These are phyloP conservation scores for Mormyrops boulengeri DNA, from an alignment of 2,797 vertebrate genomes.

Conservation along the genomic window DNA sequence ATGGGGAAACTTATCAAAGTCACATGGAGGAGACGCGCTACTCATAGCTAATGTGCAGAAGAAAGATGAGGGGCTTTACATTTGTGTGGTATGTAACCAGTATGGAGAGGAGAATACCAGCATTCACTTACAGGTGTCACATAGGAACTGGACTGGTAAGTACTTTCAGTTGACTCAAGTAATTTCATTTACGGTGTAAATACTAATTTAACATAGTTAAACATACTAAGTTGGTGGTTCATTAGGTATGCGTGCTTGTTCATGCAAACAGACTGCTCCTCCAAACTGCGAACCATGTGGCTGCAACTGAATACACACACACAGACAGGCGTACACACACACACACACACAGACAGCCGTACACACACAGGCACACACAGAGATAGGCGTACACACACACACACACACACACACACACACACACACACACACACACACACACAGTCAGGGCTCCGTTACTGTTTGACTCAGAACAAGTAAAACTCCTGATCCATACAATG, in stretches of 20 bases:
- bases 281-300: too few relatives aligned
- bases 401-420: too few relatives aligned
- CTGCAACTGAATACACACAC: too few relatives aligned
- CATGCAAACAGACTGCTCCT: neutral
- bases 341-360: too few relatives aligned
- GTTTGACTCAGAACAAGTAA: too few relatives aligned
- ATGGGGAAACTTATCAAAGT: neutral
- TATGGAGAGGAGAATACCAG: constrained; percentile 19
- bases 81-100: constrained; percentile 11
- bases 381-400: too few relatives aligned
- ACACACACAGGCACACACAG: too few relatives aligned
- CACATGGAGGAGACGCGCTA: neutral
- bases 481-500: too few relatives aligned
- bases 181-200: neutral
- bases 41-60: constrained; percentile 4
- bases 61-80: constrained; percentile 12
- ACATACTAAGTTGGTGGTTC: neutral
- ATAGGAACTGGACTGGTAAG: neutral
- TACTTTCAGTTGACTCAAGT: neutral
- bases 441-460: too few relatives aligned
- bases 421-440: too few relatives aligned
- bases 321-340: too few relatives aligned
- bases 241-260: neutral
- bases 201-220: neutral
- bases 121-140: neutral